Base-by-base conservation (phyloP, 2,888 invertebrate species). In the Hypsopygia costalis region DNA sequence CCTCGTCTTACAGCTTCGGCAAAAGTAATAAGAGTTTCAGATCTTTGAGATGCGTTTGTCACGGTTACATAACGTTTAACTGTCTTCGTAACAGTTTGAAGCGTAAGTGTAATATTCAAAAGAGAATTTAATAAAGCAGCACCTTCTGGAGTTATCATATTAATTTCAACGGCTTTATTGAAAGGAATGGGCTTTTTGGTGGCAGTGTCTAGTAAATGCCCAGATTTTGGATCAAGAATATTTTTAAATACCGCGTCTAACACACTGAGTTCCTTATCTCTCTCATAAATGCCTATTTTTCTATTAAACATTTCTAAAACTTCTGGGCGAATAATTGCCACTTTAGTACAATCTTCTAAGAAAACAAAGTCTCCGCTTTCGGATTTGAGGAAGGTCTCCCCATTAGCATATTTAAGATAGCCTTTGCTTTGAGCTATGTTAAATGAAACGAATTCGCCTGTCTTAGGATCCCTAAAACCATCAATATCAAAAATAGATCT, bases 401-500 rank as follows among this genome's bases (percentile, higher is more conserved):
- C 92, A 41, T 92, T 91, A 58, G 92, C 94, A 62, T 93, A 92
- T 69, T 94, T 93, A 34, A 97, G 89, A 65, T 94, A 89, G 51
- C 94, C 95, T 62, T 94, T 94, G 43, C 93, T 91, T 47, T 94
- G 83, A 28, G 97, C 96, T 45, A 92, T 90, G 76, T 96, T 97
- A 62, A 97, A 94, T 52, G 95, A 95, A 58, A 97, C 91, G 67
- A 94, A 95, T 67, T 95, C 95, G 27, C 92, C 93, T 36, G 94
- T 94, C 60, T 93, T 91, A 0, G 94, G 93, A 76, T 96, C 95
- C 68, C 94, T 94, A 69, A 97, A 95, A 40, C 95, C 97, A 58
- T 97, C 97, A 46, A 98, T 96, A 73, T 97, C 95, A 69, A 98
- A 98, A 55, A 98, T 94, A 1, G 96, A 95, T 74, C 94, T 94